Evolutionary conservation across 1,140 invertebrate genomes (phyloP).

Genomic region (Oncopodura yosiiana): DNA sequence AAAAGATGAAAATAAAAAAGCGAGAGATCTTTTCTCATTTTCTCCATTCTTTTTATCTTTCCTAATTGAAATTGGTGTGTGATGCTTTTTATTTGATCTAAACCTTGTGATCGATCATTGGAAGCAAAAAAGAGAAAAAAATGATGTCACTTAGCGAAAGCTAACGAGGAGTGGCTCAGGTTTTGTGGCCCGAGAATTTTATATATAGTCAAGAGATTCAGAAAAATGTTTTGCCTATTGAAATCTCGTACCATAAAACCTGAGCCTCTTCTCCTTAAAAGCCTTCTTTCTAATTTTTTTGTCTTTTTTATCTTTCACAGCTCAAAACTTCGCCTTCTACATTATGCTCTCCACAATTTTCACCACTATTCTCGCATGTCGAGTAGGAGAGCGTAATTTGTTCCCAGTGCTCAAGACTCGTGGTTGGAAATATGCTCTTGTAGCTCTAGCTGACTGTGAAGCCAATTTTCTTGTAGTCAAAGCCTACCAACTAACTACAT

Average conservation of each 20-base stretch:
- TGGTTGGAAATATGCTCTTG: slow-evolving; percentile 61
- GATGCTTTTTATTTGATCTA: too few species aligned
- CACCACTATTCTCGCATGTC: slow-evolving; percentile 61
- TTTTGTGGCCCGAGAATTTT: slow-evolving; percentile 12
- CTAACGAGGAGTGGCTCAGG: too few species aligned
- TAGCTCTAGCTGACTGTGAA: slow-evolving; percentile 69
- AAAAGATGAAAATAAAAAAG: too few species aligned
- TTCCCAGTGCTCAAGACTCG: slow-evolving; percentile 55
- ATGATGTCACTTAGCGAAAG: too few species aligned
- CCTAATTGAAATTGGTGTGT: too few species aligned
- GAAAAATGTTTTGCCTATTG: background rate
- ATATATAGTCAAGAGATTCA: slow-evolving; percentile 3
- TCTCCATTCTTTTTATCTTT: too few species aligned
- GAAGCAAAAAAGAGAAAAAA: too few species aligned
- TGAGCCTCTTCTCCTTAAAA: slow-evolving; percentile 33
- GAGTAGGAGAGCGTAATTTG: slow-evolving; percentile 51
- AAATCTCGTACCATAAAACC: background rate
- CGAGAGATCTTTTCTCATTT: too few species aligned
- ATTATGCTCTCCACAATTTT: slow-evolving; percentile 63
- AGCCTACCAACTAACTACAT: slow-evolving; percentile 58
- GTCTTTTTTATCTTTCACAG: slow-evolving; percentile 45
- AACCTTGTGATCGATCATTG: too few species aligned
- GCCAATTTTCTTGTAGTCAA: slow-evolving; percentile 64
- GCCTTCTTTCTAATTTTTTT: slow-evolving; percentile 10
- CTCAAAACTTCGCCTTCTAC: slow-evolving; percentile 71